Base-by-base conservation (phyloP, 2,888 invertebrate species). In the Eutolmus rufibarbis region DNA sequence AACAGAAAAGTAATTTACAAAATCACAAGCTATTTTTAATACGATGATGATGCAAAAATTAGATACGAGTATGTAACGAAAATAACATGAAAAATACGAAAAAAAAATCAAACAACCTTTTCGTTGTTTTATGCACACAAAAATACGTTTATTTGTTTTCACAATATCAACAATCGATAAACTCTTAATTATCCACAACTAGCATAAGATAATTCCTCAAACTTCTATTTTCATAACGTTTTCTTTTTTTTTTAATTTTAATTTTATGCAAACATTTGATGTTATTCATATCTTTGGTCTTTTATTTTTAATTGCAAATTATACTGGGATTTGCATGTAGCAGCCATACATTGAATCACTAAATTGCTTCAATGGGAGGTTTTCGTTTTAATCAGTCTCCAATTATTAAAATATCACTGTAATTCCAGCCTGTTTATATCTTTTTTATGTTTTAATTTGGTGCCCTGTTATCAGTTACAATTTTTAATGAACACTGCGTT, bases 51-150 rank as follows among this genome's bases (percentile, higher is more conserved):
- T 51, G 51, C 51, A 51, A n/a, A 51, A n/a, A 51, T 51, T 7
- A 23, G 9, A 66, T 28, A n/a, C n/a, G n/a, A n/a, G n/a, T n/a
- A 23, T 66, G 12, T 66, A 19, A 66, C 12, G 8, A 28, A 23
- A 12, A 8, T 66, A 19, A 66, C 5, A 23, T 34, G 7, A 34
- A 7, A 34, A 7, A 7, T 34, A 16, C 4, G 14, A 51, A 23
- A 9, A 66, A 66, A 46, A 19, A 66, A 66, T 81, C n/a, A 81
- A 81, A 81, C 81, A 81, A 51, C 51, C n/a, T 78, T 74, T 78
- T 86, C 16, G 46, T 86, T 77, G 28, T 78, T 78, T 86, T 23
- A 28, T 86, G 51, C 56, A 78, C 78, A 46, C 31, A 79, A 86
- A 78, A 78, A 86, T 78, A 57, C 51, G 16, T 57, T 78, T 77